These are phyloP conservation scores for Cryptoprocta ferox DNA, from an alignment of 2,797 vertebrate genomes.

Conservation along the genomic window DNA sequence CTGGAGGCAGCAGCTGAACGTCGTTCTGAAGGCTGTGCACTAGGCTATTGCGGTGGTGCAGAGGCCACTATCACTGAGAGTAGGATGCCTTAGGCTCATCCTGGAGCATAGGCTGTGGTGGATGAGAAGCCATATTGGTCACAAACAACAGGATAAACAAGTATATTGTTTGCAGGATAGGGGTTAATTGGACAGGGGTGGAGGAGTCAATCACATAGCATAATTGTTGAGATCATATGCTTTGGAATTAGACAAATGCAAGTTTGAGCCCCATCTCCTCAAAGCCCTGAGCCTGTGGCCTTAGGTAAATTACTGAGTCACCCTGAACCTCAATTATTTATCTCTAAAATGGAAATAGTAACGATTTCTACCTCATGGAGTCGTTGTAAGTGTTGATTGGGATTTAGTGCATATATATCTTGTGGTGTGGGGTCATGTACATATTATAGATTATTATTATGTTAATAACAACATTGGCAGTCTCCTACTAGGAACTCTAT, in stretches of 20 bases:
- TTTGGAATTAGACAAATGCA: background rate
- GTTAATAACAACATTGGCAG: background rate
- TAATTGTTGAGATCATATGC: background rate
- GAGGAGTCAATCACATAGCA: background rate
- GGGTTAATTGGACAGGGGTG: background rate
- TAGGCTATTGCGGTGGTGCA: background rate
- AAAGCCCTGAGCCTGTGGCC: background rate
- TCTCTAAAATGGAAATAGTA: background rate
- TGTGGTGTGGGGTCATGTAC: background rate
- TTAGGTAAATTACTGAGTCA: constrained; percentile 26
- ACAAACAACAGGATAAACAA: background rate
- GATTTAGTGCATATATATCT: background rate
- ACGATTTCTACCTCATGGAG: background rate
- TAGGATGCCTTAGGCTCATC: background rate
- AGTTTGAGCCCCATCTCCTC: background rate
- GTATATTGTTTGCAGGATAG: background rate
- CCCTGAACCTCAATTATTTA: background rate
- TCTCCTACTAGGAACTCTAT: background rate
- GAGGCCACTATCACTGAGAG: background rate
- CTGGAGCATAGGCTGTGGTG: background rate
- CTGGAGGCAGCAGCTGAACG: background rate
- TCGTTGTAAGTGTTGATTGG: background rate
- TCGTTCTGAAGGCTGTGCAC: background rate
- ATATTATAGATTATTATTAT: background rate
- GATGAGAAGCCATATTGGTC: background rate